Evolutionary conservation across 2,113 vertebrate species (phyloP), one percentile per base, ranked within the genome.

Genomic region (Cyphomyrus discorhynchus): DNA sequence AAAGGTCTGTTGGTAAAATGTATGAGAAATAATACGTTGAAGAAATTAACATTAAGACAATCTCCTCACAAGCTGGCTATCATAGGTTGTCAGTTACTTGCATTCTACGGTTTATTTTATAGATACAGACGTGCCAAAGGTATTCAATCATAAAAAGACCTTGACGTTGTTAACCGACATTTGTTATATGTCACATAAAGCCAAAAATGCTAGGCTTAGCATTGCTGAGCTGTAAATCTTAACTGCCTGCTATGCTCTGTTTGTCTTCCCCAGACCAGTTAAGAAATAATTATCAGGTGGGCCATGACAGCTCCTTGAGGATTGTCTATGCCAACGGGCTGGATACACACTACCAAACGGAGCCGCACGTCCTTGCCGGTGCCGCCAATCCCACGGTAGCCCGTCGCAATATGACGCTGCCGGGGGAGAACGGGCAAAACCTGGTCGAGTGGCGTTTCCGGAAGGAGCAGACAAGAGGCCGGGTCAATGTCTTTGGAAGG

Each of bases 361-460:
- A 99, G 93, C 98, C 98, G 0, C 98, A 99, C 0, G 96, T 99
- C 89, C 94, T 99, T 95, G 97, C 98, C 7, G 98, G 98, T 56
- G 97, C 98, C 0, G 97, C 98, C 88, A 99, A 98, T 90, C 98
- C 98, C 0, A 99, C 97, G 0, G 96, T 99, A 62, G 98, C 98
- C 91, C 97, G 98, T 87, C 97, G 98, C 91, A 99, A 99, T 93
- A 98, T 99, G 97, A 99, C 98, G 7, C 95, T 99, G 9, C 98
- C 98, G 0, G 98, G 98, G 3, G 98, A 99, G 89, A 97, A 98
- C 0, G 98, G 98, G 49, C 98, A 98, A 90, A 99, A 99, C 92
- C 91, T 99, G 94, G 98, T 99, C 42, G 98, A 99, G 87, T 99
- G 98, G 98, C 96, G 98, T 46, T 99, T 98, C 95, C 96, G 98